These are phyloP conservation scores for Leptobrachium leishanense DNA, from an alignment of 2,113 vertebrate genomes.

Conservation along the genomic window DNA sequence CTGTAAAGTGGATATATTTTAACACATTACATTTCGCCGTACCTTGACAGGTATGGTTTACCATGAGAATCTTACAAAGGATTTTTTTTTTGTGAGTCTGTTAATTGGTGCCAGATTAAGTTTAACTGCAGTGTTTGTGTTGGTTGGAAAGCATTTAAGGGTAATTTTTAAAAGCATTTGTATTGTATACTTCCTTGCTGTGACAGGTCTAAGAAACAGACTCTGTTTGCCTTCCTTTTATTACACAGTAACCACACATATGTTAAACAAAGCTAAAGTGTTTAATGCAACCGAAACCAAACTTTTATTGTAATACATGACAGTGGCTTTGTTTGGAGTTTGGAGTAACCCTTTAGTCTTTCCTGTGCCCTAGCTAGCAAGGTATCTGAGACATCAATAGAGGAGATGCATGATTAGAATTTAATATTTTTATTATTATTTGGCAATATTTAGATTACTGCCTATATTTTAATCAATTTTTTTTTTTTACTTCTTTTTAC, in stretches of 20 bases:
- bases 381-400: neutral
- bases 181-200: slow-evolving; percentile 36
- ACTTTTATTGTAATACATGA: slow-evolving; percentile 45
- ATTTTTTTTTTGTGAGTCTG: slow-evolving; percentile 14
- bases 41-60: slow-evolving; percentile 9
- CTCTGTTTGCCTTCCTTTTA: slow-evolving; percentile 44
- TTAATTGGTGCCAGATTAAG: slow-evolving; percentile 23
- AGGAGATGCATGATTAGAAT: neutral
- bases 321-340: slow-evolving; percentile 38
- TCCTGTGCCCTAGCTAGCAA: slow-evolving; percentile 4
- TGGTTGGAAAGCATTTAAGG: slow-evolving; percentile 28
- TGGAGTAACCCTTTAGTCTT: slow-evolving; percentile 35
- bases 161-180: slow-evolving; percentile 18
- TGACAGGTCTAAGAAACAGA: slow-evolving; percentile 33
- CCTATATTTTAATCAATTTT: too few species aligned
- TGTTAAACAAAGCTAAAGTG: slow-evolving; percentile 50
- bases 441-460: too few species aligned
- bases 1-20: slow-evolving; percentile 16
- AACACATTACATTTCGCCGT: slow-evolving; percentile 3
- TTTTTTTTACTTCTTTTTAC: too few species aligned
- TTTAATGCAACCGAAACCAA: slow-evolving; percentile 51
- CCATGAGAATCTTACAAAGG: slow-evolving; percentile 1
- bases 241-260: slow-evolving; percentile 48
- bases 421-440: too few species aligned
- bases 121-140: slow-evolving; percentile 33